A percentile compares a stretch with the other conserved stretches of the same genome.
Conservation (phyloP, 2,113 vertebrate genomes). For the Talpa occidentalis region DNA sequence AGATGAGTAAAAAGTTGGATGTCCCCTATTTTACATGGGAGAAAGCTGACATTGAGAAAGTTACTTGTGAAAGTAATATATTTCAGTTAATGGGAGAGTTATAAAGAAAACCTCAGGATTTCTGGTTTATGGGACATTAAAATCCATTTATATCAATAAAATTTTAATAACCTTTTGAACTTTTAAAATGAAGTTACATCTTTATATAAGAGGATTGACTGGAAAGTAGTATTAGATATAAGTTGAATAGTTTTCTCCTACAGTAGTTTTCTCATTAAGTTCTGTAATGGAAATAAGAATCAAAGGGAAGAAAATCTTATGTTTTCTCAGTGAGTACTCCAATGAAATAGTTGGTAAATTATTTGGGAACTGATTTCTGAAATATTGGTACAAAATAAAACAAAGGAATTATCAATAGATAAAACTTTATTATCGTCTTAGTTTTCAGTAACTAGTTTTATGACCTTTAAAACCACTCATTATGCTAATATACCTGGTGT, state of each 20-base stretch:
- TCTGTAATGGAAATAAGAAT: slow-evolving; percentile 40
- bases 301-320: neutral
- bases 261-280: neutral
- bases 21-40: slow-evolving; percentile 31
- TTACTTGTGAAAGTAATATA: slow-evolving; percentile 8
- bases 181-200: neutral
- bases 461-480: slow-evolving; percentile 19
- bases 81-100: slow-evolving; percentile 25
- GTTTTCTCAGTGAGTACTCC: neutral
- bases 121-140: neutral
- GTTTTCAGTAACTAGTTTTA: slow-evolving; percentile 37
- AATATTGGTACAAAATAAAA: slow-evolving; percentile 38
- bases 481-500: neutral
- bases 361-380: slow-evolving; percentile 25
- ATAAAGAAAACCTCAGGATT: slow-evolving; percentile 37
- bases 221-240: slow-evolving; percentile 8
- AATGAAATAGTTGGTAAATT: neutral
- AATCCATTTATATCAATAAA: neutral
- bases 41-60: neutral
- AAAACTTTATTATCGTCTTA: slow-evolving; percentile 36
- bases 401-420: slow-evolving; percentile 1
- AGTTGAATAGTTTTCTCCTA: slow-evolving; percentile 24
- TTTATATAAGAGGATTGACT: neutral
- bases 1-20: slow-evolving; percentile 18
- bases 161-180: neutral